Evolutionary conservation across 2,113 vertebrate genomes (phyloP).

Genomic region (Myotis brandtii): DNA sequence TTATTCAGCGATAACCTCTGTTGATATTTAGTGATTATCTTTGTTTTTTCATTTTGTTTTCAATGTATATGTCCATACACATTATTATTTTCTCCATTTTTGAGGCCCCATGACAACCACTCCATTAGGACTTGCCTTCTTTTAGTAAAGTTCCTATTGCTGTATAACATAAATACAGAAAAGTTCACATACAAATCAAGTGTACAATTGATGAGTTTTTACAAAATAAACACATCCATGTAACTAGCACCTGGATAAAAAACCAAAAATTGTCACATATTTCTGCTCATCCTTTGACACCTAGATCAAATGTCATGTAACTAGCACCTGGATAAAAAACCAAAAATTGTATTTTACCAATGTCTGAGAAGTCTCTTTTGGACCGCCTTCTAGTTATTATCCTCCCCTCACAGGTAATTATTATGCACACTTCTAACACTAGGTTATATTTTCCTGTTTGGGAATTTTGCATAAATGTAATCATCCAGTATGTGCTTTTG

Average conservation of each 20-base stretch:
- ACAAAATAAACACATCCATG: not conserved
- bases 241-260: not conserved
- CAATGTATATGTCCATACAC: not conserved
- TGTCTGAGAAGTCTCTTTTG: accelerated
- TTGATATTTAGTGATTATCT: not conserved
- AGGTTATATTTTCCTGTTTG: not conserved
- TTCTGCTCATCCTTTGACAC: no score
- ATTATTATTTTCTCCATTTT: not conserved
- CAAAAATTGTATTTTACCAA: not conserved
- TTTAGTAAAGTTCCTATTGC: not conserved
- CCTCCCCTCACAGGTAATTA: not conserved
- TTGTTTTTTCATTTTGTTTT: not conserved
- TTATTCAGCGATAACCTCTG: not conserved
- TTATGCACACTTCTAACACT: not conserved
- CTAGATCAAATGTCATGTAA: no score
- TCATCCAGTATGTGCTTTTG: not conserved
- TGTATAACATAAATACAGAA: not conserved
- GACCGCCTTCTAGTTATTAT: not conserved
- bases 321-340: not conserved
- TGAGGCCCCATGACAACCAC: not conserved
- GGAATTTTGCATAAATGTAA: not conserved
- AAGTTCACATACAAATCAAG: not conserved
- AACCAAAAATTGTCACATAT: not conserved
- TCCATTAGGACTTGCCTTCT: not conserved
- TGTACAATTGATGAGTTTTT: not conserved